Conservation (phyloP, 2,113 vertebrate species). For the Riparia riparia region DNA sequence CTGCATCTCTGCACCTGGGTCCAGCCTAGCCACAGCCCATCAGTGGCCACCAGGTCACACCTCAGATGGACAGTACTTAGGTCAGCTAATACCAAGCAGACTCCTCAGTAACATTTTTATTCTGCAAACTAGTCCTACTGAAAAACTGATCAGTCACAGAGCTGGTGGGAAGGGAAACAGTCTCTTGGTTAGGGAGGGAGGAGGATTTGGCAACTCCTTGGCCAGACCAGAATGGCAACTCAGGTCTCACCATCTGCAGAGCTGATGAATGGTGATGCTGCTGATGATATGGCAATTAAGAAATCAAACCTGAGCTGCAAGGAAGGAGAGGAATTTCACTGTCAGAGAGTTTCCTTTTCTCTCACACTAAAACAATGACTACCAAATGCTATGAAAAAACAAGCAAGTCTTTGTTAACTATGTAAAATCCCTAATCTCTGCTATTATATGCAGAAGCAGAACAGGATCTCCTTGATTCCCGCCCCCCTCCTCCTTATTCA, state of each 20-base stretch:
- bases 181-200: neutral
- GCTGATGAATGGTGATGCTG: neutral
- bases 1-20: neutral
- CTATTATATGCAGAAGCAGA: neutral
- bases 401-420: neutral
- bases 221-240: neutral
- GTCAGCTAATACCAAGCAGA: neutral
- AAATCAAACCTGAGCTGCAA: slow-evolving; percentile 33
- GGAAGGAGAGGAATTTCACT: neutral
- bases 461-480: slow-evolving; percentile 19
- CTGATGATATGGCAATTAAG: neutral
- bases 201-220: neutral
- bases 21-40: neutral
- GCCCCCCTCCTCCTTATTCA: neutral
- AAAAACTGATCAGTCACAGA: neutral
- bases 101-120: neutral
- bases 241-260: neutral
- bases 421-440: neutral
- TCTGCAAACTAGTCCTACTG: neutral
- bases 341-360: neutral
- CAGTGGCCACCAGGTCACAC: neutral
- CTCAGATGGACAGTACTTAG: neutral
- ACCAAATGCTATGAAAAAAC: neutral
- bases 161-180: neutral
- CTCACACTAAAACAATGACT: neutral